Base-by-base conservation (phyloP, 2,888 invertebrate species). In the Dione vanillae region DNA sequence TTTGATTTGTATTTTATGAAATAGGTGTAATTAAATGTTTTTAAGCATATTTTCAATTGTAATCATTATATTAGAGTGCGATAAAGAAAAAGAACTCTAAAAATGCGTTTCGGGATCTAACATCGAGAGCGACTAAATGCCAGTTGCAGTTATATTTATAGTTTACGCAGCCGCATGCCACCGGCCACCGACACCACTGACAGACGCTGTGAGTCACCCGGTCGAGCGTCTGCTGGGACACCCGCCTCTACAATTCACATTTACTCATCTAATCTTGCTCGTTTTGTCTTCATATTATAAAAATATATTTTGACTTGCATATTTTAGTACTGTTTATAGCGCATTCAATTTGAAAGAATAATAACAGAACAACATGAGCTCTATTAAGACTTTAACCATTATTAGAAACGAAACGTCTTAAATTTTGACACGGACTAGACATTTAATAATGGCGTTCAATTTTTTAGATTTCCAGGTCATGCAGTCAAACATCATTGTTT, bases 61-160 rank as follows among this genome's bases (percentile, higher is more conserved):
- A 61, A 45, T n/a, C 12, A 61, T 45, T 27, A 10, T 45, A 49
- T 19, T 49, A 16, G 10, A 10, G 11, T 49, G 10, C 0, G 3
- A 16, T 10, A 19, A 49, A 76, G 74, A 78, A 78, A 76, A 77
- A 76, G 79, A 81, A 80, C 80, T 80, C 78, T 79, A 80, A 82
- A 82, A 81, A 83, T 82, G 80, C 81, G 78, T 81, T 87, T 85
- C 79, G 82, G 86, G 86, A 86, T 85, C 83, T 83, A 85, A 87
- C 88, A 90, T 88, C 83, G 88, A 81, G 92, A 87, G 80, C 90
- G 85, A 83, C 85, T 84, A 92, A 92, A 93, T 93, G 92, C 91
- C 93, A 92, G 88, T 85, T 85, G 88, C 84, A 85, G 79, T 82
- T 75, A 87, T 92, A 92, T 91, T 91, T 89, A 90, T 92, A 92